Evolutionary conservation across 1,140 invertebrate species (phyloP), one percentile per base, ranked within the genome.

Genomic region (Drosophila insularis): DNA sequence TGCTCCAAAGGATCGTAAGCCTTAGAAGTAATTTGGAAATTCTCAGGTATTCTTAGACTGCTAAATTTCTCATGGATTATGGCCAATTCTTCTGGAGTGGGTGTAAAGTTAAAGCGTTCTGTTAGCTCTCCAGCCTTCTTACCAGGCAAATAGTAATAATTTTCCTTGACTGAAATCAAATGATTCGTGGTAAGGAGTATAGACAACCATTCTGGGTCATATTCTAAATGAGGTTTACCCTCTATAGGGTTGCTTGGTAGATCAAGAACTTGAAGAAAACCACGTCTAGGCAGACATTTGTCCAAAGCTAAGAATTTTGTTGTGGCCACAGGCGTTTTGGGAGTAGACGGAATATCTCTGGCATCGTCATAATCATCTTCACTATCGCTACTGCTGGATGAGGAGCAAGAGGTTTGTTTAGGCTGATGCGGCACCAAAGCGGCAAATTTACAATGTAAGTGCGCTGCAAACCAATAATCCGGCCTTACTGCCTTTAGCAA

Each of bases 301-400:
- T 99, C 98, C 7, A 99, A 92, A 1, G 98, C 98, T 67, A 99
- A 92, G 93, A 99, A 99, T 92, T 97, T 97, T 0, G 98, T 99
- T 32, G 93, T 78, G 1, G 69, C 32, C 5, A 77, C 81, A 77
- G 68, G 63, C 13, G 43, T 32, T 14, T 32, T n/a, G 31, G 32
- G 10, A 13, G 40, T 13, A 4, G 40, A 6, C 3, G 21, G 13
- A 1, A 7, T 56, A 59, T 1, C 21, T 63, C 32, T 50, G 17
- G 19, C 4, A 54, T 46, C 13, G 19, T 63, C 21, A 0, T 80
- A 67, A 13, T 72, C 65, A 13, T 70, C 65, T 21, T 89, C 80
- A 35, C 46, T 46, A 7, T 87, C 84, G 39, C 79, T 81, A 17
- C 64, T 66, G 17, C 63, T 65, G 32, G 70, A 70, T 27, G 68